Conservation (phyloP, 1,140 invertebrate genomes). For the Drosophila nigromelanica region DNA sequence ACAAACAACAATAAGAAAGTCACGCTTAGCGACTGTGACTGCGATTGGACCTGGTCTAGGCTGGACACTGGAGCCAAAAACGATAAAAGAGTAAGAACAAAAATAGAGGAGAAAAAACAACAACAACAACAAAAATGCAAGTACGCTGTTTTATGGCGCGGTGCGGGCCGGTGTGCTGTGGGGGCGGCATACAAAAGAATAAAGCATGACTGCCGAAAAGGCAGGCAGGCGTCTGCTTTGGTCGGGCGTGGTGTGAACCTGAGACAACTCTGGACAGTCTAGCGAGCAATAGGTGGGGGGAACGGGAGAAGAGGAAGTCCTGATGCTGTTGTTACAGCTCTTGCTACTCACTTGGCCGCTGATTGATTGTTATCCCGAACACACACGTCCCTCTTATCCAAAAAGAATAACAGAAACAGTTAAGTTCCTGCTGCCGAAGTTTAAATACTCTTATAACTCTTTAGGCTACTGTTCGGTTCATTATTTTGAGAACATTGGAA, state of each 20-base stretch:
- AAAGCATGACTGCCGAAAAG: conserved; percentile 68
- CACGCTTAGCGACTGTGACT: conserved; percentile 80
- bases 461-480: too few species aligned
- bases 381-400: conserved; percentile 35
- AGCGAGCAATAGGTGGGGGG: neutral
- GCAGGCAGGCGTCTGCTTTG: conserved; percentile 9
- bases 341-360: conserved; percentile 36
- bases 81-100: conserved; percentile 2
- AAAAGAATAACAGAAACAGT: neutral
- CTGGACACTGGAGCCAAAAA: conserved; percentile 19
- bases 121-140: conserved; percentile 17
- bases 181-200: conserved; percentile 52
- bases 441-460: conserved; percentile 2
- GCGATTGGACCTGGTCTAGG: conserved; percentile 58
- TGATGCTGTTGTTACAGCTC: conserved; percentile 28
- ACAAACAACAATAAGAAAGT: conserved; percentile 81
- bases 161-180: neutral
- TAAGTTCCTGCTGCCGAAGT: neutral
- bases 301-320: conserved; percentile 9
- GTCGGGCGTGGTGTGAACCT: conserved; percentile 56
- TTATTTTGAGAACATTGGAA: too few species aligned
- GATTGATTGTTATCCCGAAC: conserved; percentile 67
- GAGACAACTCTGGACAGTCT: conserved; percentile 21
- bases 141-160: conserved; percentile 1
- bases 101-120: neutral